Base-by-base conservation (phyloP, 2,113 vertebrate genomes). In the Ictalurus punctatus region DNA sequence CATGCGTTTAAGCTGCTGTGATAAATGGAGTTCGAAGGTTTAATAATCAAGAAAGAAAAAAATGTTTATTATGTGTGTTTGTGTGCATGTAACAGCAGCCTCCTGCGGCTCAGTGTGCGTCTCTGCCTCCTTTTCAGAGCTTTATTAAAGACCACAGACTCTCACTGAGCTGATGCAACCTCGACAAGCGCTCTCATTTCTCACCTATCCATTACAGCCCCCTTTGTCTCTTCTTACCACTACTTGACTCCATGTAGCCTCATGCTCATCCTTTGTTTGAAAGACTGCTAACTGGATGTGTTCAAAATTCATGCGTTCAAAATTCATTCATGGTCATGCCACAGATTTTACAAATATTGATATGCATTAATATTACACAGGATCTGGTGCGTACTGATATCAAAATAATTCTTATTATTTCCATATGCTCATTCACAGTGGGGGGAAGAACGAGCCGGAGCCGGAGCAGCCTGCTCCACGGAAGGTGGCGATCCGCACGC, bases 401-500 rank as follows among this genome's bases (percentile, higher is more conserved):
- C 73, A 88, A 69, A 58, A 21, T 52, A 16, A 63, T 34, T 54
- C 34, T 63, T 63, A 16, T 61, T 90, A 80, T 83, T 88, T 74
- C 85, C 59, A 30, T 71, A 30, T 69, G 69, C 74, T 61, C 34
- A 3, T 89, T 88, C 82, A 27, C 96, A 99, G 98, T 94, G 98
- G 97, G 13, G 98, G 98, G 73, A 99, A 99, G 94, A 99, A 99
- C 1, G 98, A 99, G 93, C 98, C 98, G 0, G 98, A 99, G 93
- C 98, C 98, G 0, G 98, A 99, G 95, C 98, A 99, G 95, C 98
- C 98, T 2, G 93, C 97, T 86, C 98, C 97, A 69, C 96, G 98
- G 91, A 99, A 99, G 94, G 98, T 99, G 94, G 96, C 97, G 93
- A 97, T 99, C 94, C 96, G 97, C 92, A 97, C 92, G 2, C 95